A percentile compares a stretch with the other conserved stretches of the same genome.
Evolutionary conservation across 2,113 vertebrate genomes (phyloP).

Genomic region (Empidonax traillii): DNA sequence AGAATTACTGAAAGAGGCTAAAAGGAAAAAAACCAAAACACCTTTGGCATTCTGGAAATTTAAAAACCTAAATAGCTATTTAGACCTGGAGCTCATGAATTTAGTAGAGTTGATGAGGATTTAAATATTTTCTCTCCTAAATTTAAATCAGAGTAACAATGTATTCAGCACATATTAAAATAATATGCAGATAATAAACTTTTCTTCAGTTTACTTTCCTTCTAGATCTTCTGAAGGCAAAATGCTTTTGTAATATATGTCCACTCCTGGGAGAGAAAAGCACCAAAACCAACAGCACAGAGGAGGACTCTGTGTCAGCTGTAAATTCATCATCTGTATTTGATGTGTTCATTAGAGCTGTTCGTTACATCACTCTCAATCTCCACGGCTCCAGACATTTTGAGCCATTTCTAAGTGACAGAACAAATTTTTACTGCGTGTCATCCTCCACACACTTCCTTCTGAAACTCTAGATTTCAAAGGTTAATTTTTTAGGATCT

Average conservation of each 20-base stretch:
- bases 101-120: not conserved
- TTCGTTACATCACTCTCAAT: not conserved
- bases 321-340: not conserved
- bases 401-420: not conserved
- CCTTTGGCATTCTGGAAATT: not conserved
- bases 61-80: not conserved
- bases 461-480: not conserved
- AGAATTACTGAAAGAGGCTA: not conserved
- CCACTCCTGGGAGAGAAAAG: not conserved
- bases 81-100: not conserved
- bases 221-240: not conserved
- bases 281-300: not conserved
- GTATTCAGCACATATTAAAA: not conserved
- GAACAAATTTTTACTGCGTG: not conserved
- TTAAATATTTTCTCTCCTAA: not conserved
- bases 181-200: not conserved
- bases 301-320: not conserved
- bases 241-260: not conserved
- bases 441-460: not conserved
- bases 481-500: not conserved
- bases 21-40: not conserved
- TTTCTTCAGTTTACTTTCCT: not conserved
- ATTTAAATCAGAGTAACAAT: not conserved
- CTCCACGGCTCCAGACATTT: not conserved
- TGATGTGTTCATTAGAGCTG: not conserved